These are phyloP conservation scores for Atopsyche davidsoni DNA, from an alignment of 1,140 invertebrate species.

Conservation along the genomic window DNA sequence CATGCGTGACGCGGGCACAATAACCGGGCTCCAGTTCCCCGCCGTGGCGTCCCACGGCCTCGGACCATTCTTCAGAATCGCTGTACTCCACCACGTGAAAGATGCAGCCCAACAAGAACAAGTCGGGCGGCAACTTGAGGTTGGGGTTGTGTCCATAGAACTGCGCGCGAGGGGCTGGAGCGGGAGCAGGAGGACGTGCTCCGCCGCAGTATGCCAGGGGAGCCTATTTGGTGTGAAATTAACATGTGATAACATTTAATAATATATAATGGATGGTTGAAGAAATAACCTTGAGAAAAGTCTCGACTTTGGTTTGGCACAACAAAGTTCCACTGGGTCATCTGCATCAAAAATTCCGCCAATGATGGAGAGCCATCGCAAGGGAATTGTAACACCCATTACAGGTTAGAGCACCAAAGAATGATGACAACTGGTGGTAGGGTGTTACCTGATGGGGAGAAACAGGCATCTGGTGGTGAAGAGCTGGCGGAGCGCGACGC, in stretches of 20 bases:
- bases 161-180: conserved; percentile 57
- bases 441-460: conserved; percentile 25
- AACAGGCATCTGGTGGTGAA: conserved; percentile 22
- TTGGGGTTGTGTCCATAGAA: conserved; percentile 85
- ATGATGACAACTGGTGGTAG: too few species aligned
- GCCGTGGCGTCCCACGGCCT: conserved; percentile 78
- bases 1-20: conserved; percentile 80
- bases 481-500: conserved; percentile 23
- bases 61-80: conserved; percentile 65
- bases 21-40: conserved; percentile 85
- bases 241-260: too few species aligned
- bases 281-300: too few species aligned
- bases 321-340: too few species aligned
- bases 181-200: conserved; percentile 38
- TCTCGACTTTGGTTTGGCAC: too few species aligned
- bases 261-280: too few species aligned
- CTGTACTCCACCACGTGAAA: conserved; percentile 80
- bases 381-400: too few species aligned
- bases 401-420: too few species aligned
- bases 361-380: too few species aligned
- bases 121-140: conserved; percentile 76
- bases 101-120: conserved; percentile 87
- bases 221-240: too few species aligned
- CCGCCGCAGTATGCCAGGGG: too few species aligned
- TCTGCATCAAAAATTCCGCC: too few species aligned